Evolutionary conservation across 2,113 vertebrate species (phyloP).

Genomic region (Pelecanus crispus): DNA sequence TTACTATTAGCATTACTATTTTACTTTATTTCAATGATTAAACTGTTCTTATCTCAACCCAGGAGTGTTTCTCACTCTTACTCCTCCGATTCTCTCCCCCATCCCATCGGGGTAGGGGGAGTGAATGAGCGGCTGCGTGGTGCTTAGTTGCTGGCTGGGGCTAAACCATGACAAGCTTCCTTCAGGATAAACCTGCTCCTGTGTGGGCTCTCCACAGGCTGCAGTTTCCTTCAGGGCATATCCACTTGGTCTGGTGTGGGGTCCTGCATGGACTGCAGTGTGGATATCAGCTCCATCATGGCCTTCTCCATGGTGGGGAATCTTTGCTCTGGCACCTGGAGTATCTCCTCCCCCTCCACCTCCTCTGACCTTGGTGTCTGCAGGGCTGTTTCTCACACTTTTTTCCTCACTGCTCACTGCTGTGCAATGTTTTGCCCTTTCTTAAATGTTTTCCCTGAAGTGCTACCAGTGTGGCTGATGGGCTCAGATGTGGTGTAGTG

Average conservation of each 20-base stretch:
- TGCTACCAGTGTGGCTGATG: neutral
- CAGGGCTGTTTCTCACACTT: neutral
- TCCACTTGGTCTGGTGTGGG: neutral
- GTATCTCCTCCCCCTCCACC: neutral
- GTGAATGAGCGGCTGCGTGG: no score
- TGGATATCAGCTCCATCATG: neutral
- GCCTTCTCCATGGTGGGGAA: neutral
- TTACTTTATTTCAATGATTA: no score
- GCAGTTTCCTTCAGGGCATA: neutral
- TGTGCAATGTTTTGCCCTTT: neutral
- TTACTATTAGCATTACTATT: no score
- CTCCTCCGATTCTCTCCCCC: no score
- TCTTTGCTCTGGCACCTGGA: neutral
- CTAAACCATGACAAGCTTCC: no score
- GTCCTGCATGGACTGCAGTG: neutral
- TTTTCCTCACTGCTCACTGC: neutral
- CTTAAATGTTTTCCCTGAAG: neutral
- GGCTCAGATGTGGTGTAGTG: neutral
- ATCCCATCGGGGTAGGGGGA: no score
- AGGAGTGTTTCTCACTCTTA: no score
- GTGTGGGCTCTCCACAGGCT: neutral
- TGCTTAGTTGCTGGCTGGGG: no score
- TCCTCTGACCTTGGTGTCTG: neutral
- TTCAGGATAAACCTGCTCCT: neutral
- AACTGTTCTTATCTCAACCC: no score